phyloP scores from a whole-genome alignment of 1,140 invertebrate genomes.

The Bombus huntii region DNA sequence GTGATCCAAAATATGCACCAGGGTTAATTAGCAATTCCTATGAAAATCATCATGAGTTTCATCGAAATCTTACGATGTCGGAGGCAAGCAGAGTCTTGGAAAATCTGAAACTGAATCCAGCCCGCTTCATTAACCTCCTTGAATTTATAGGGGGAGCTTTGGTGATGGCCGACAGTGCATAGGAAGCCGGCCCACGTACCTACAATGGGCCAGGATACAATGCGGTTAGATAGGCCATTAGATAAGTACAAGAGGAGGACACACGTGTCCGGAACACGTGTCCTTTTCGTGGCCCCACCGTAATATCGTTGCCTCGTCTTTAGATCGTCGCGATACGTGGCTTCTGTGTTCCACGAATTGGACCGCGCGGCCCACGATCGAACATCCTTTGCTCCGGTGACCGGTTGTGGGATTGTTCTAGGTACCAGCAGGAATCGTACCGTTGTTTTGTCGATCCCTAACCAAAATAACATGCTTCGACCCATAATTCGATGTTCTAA shows the following conservation, averaged over 20 bases:
- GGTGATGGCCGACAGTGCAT: constrained; percentile 25
- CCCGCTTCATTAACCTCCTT: constrained; percentile 43
- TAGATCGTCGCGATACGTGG: constrained; percentile 56
- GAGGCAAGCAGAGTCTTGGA: neutral
- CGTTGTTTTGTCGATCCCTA: constrained; percentile 15
- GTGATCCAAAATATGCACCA: too few relatives aligned
- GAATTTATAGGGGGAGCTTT: constrained; percentile 47
- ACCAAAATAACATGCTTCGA: neutral
- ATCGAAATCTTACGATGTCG: neutral
- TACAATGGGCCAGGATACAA: constrained; percentile 61
- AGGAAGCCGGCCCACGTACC: constrained; percentile 47
- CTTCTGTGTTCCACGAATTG: constrained; percentile 51
- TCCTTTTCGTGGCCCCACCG: constrained; percentile 57
- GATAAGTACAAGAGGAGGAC: constrained; percentile 65
- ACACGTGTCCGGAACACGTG: constrained; percentile 70
- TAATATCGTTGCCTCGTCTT: constrained; percentile 57
- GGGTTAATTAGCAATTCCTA: too few relatives aligned
- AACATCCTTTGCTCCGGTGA: constrained; percentile 34
- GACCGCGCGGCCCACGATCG: constrained; percentile 37
- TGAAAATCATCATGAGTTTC: too few relatives aligned
- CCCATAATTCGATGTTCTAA: neutral
- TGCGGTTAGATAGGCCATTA: constrained; percentile 61
- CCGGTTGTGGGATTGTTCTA: constrained; percentile 38
- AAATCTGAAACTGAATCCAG: constrained; percentile 38
- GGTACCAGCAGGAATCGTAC: constrained; percentile 22